Base-by-base conservation (phyloP, 2,888 invertebrate species). In the Sturmia bella region DNA sequence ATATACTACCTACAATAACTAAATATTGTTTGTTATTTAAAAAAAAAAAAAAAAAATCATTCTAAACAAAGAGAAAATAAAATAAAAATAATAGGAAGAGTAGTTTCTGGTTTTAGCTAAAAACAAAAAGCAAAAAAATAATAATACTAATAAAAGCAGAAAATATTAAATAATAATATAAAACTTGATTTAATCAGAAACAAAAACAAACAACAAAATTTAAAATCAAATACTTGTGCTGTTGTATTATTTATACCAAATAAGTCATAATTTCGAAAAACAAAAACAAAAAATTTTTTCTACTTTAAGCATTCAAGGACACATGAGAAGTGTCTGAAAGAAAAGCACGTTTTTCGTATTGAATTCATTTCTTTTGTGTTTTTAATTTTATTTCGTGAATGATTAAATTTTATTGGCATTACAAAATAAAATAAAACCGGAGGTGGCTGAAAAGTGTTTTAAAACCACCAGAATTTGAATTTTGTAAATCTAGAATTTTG, bases 1-100 rank as follows among this genome's bases (percentile, higher is more conserved):
- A 72, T 41, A 63, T 43, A 32, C 39, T n/a, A 54, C 32, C n/a
- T 64, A 56, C 17, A 70, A 48, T 48, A 21, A 70, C 39, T 64
- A 52, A n/a, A n/a, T 37, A 52, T 15, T 50, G 50, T 70, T 24
- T 57, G 37, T 24, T 32, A 48, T 48, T 48, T 21, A 57, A 45
- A 17, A n/a, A 17, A 17, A 68, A 56, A 54, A 13, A 19, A 52
- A 54, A 11, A 4, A 12, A 24, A 41, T 19, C 17, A 17, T 13
- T 1, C 43, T 50, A 61, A 63, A 73, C 63, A 63, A 72, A 73
- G 27, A 52, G 21, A 63, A 54, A 52, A 54, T 41, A n/a, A 32
- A 41, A 17, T 27, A 13, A 61, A 45, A 15, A 45, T 45, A 61
- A 61, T 61, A 72, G 54, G 27, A 24, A 57, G 24, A 64, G 43